phyloP scores from a whole-genome alignment of 1,140 invertebrate genomes.

The Euborellia annulipes region DNA sequence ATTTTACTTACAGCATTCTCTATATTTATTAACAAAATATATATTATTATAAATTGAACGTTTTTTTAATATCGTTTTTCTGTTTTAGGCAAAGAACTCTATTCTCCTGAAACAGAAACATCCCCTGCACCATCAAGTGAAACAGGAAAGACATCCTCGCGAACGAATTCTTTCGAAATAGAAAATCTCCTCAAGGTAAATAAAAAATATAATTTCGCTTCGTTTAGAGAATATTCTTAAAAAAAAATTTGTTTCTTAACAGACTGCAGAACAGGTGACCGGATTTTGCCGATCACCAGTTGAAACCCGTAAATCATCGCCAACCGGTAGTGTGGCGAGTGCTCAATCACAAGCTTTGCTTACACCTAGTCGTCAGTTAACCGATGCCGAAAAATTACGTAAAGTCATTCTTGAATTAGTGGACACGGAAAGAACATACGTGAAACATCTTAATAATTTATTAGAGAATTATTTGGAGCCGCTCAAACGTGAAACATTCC shows the following conservation, averaged over 20 bases:
- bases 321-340: slow-evolving; percentile 51
- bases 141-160: slow-evolving; percentile 40
- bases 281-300: slow-evolving; percentile 81
- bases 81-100: slow-evolving; percentile 44
- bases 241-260: too few relatives aligned
- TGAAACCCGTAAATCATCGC: slow-evolving; percentile 61
- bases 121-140: slow-evolving; percentile 29
- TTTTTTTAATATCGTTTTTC: too few relatives aligned
- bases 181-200: slow-evolving; percentile 65
- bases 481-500: slow-evolving; percentile 85
- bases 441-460: slow-evolving; percentile 92
- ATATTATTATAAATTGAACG: too few relatives aligned
- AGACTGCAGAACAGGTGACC: slow-evolving; percentile 62
- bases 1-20: too few relatives aligned
- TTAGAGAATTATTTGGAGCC: slow-evolving; percentile 94
- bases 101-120: slow-evolving; percentile 47
- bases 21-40: too few relatives aligned
- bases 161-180: slow-evolving; percentile 78
- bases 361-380: slow-evolving; percentile 65
- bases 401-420: slow-evolving; percentile 93
- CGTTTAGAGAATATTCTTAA: too few relatives aligned
- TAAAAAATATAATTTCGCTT: too few relatives aligned
- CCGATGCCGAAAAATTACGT: slow-evolving; percentile 83
- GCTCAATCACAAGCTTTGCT: slow-evolving; percentile 43
- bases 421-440: slow-evolving; percentile 94